Percentiles rank a stretch among this genome's conserved stretches.
phyloP scores from a whole-genome alignment of 2,113 vertebrate genomes.

The Myiozetetes cayanensis region DNA sequence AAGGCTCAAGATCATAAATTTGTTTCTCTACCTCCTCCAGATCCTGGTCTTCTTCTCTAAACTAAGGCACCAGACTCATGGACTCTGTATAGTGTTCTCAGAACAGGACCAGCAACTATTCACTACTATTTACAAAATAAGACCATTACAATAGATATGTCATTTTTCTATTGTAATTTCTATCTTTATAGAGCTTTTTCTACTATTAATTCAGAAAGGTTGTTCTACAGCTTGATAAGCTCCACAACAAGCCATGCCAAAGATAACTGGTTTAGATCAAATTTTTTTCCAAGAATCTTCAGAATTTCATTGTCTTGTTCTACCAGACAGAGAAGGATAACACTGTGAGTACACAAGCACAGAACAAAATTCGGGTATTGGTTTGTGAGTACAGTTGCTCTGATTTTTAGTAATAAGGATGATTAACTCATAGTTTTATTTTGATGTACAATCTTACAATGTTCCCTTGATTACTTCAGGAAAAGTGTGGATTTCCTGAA shows the following conservation, averaged over 20 bases:
- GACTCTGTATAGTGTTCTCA: not conserved
- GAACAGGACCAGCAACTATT: not conserved
- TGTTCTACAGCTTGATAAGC: not conserved
- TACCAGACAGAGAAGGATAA: not conserved
- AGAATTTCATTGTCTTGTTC: not conserved
- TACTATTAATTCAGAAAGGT: not conserved
- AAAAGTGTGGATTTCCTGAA: not conserved
- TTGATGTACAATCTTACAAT: not conserved
- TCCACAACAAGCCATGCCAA: not conserved
- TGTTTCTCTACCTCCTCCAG: not conserved
- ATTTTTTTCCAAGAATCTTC: not conserved
- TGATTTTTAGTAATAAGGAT: not conserved
- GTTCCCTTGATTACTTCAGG: not conserved
- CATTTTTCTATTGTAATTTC: not conserved
- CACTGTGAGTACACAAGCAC: accelerated
- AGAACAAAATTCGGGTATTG: not conserved
- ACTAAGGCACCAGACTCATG: not conserved
- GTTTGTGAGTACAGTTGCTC: not conserved
- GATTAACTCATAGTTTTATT: not conserved
- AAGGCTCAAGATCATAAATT: not conserved
- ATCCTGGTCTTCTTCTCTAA: not conserved
- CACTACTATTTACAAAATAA: not conserved
- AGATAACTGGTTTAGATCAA: not conserved
- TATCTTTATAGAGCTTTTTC: not conserved
- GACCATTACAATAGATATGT: not conserved